Evolutionary conservation across 2,888 invertebrate genomes (phyloP).

Genomic region (Microchrysa polita): DNA sequence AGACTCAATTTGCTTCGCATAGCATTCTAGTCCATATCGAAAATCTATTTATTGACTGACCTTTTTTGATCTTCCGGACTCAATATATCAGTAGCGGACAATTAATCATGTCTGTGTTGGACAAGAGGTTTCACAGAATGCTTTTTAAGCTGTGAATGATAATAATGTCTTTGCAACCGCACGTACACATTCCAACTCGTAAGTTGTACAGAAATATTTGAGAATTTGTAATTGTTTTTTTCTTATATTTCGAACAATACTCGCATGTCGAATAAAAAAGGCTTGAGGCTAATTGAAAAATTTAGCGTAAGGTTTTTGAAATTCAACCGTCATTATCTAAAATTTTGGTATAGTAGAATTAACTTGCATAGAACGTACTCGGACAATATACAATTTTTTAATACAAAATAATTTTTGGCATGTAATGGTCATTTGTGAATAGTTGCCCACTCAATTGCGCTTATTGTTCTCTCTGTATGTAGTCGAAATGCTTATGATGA

Average conservation of each 20-base stretch:
- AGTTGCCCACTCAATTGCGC: not conserved
- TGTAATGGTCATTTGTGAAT: not conserved
- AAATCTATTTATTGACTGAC: not conserved
- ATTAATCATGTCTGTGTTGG: not conserved
- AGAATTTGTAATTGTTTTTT: not conserved
- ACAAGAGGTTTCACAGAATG: not conserved
- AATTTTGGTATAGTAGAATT: not conserved
- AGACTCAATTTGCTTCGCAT: no score
- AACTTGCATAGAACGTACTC: not conserved
- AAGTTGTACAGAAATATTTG: not conserved
- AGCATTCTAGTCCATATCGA: no score
- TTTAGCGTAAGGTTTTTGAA: not conserved
- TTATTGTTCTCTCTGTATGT: no score
- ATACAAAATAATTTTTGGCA: not conserved
- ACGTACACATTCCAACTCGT: not conserved
- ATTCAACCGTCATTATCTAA: not conserved
- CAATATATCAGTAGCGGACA: constrained; percentile 1
- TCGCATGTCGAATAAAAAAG: not conserved
- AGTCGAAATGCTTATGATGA: no score
- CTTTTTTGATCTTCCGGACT: not conserved
- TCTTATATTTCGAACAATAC: no score
- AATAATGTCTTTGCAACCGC: no score
- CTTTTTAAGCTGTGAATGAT: not conserved
- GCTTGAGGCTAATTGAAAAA: not conserved
- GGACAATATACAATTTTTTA: not conserved